Conservation (phyloP, 2,797 vertebrate species). For the Ispidina picta region DNA sequence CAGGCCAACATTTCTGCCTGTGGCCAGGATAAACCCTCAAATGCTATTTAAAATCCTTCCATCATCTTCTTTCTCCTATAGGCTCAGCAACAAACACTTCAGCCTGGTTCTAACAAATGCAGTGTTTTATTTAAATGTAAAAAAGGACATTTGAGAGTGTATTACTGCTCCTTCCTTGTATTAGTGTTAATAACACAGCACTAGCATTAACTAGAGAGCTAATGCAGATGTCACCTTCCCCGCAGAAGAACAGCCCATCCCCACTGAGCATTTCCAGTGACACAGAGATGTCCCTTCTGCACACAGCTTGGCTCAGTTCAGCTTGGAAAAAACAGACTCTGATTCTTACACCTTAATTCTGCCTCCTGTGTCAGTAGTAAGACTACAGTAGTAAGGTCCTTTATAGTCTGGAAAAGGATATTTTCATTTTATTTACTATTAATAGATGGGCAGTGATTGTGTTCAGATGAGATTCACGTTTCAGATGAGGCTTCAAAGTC, state of each 20-base stretch:
- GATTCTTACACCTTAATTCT: not conserved
- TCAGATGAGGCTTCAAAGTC: not conserved
- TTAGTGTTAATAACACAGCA: not conserved
- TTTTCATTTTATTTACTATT: not conserved
- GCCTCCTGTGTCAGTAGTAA: not conserved
- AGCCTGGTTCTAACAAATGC: not conserved
- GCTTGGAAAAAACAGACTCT: not conserved
- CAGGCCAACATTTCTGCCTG: not conserved
- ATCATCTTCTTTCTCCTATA: not conserved
- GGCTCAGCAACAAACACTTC: not conserved
- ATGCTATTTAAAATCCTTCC: not conserved
- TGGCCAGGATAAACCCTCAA: not conserved
- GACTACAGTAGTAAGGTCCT: not conserved
- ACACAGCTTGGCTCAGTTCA: not conserved
- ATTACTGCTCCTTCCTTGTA: not conserved
- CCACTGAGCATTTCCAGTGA: not conserved
- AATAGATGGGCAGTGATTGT: not conserved
- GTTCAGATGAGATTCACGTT: not conserved
- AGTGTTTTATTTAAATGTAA: not conserved
- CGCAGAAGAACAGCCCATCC: fast-evolving
- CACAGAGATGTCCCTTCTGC: not conserved
- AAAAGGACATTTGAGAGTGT: not conserved
- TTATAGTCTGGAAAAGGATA: not conserved
- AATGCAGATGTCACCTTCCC: not conserved
- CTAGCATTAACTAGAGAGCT: not conserved